A percentile compares a stretch with the other conserved stretches of the same genome.
Evolutionary conservation across 2,113 vertebrate genomes (phyloP).

Genomic region (Phaethon lepturus): DNA sequence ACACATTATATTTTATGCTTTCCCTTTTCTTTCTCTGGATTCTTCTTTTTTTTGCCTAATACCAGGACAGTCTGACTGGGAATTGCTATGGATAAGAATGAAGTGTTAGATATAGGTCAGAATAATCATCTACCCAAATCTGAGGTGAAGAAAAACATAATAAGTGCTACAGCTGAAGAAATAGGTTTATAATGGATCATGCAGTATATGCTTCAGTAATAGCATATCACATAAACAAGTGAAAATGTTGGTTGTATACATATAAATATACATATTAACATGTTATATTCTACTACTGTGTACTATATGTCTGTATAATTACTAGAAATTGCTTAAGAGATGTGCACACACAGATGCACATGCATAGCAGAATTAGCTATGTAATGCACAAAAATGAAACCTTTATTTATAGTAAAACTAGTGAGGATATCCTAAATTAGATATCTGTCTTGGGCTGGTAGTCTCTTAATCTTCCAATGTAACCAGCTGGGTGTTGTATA

Average conservation of each 20-base stretch:
- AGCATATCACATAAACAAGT: neutral
- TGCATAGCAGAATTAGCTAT: neutral
- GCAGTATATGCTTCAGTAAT: neutral
- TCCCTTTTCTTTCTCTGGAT: neutral
- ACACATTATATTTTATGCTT: neutral
- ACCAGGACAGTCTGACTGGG: neutral
- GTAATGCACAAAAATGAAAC: neutral
- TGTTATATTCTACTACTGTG: neutral
- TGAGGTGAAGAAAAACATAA: neutral
- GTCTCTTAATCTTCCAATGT: neutral
- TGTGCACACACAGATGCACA: fast-evolving
- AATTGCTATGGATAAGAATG: neutral
- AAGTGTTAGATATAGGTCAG: neutral
- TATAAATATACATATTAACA: neutral
- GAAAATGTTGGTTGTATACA: neutral
- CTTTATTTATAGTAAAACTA: neutral
- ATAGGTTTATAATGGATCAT: neutral
- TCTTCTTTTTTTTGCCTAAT: neutral
- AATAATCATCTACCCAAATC: neutral
- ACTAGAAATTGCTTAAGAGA: neutral
- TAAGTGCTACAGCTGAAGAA: neutral
- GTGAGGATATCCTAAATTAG: neutral
- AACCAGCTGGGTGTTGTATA: neutral
- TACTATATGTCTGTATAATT: neutral
- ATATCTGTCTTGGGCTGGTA: neutral